Evolutionary conservation across 1,140 invertebrate genomes (phyloP), one percentile per base, ranked within the genome.

Genomic region (Drosophila simulans): DNA sequence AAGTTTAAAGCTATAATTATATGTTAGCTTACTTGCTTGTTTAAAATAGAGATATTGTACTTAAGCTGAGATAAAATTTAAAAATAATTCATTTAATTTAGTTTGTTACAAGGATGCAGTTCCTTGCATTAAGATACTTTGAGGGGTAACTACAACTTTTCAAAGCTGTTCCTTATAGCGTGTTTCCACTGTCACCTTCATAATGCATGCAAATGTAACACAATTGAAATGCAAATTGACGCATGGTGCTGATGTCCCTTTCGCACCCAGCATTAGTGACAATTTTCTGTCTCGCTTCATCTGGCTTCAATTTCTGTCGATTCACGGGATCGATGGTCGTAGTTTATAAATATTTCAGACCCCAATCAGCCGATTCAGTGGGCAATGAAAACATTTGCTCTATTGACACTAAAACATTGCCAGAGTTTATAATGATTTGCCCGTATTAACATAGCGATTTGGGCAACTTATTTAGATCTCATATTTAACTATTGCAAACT

Each of bases 311-410:
- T 54, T 49, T 66, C 10, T 57, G 43, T 62, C 74, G 74, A 88
- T 57, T 77, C 81, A 74, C 58, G 52, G 60, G 60, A 88, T 81
- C 57, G 62, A 70, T 37, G 58, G 60, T 68, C 45, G 68, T 25
- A 40, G 43, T 72, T 82, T 62, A 88, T 86, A 71, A 81, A 85
- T 78, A 86, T 85, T 80, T 55, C 55, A 52, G 59, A 34, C 68
- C 54, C 37, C 49, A 55, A 45, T 68, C 48, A 52, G 17, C 60
- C 52, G 53, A 52, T 20, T 45, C 51, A 56, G 51, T 42, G 45
- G 35, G 35, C 46, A 51, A 66, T 40, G 35, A 49, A 66, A 49
- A 27, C 43, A 39, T 46, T 53, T 57, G 63, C 57, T 82, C 71
- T 60, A 80, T 73, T 80, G 63, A 63, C 60, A 74, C 59, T 49